Evolutionary conservation across 1,140 invertebrate genomes (phyloP).

Genomic region (Bombus pyrosoma): DNA sequence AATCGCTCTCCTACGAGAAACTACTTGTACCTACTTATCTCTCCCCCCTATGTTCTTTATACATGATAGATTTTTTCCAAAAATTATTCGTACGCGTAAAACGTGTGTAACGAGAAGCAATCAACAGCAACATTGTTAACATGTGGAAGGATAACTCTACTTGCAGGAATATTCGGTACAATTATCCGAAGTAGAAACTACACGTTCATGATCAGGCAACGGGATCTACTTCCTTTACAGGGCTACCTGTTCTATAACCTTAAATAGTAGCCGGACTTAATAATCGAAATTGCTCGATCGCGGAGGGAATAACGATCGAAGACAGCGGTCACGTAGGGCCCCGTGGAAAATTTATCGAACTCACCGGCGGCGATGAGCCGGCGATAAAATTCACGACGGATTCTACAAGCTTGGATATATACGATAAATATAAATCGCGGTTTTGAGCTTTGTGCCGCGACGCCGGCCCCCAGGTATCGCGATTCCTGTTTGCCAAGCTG

Average conservation of each 20-base stretch:
- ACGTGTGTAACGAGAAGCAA: background rate
- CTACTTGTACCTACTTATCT: too few species aligned
- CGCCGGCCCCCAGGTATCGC: constrained; percentile 39
- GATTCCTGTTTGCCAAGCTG: constrained; percentile 57
- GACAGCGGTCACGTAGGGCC: background rate
- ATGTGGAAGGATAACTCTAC: background rate
- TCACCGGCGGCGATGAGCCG: constrained; percentile 4
- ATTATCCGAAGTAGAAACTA: background rate
- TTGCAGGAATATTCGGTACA: background rate
- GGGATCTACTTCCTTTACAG: background rate
- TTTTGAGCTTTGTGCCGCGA: constrained; percentile 46
- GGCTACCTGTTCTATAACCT: background rate
- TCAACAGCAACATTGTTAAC: background rate
- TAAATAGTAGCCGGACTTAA: background rate
- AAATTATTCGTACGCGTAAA: background rate
- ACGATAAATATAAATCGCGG: constrained; percentile 55
- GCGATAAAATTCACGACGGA: constrained; percentile 44
- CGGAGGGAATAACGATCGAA: constrained; percentile 12
- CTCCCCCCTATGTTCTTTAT: background rate
- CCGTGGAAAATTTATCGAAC: constrained; percentile 29
- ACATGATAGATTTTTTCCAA: background rate
- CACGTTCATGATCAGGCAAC: background rate
- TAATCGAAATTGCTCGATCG: constrained; percentile 28
- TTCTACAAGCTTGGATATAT: constrained; percentile 36
- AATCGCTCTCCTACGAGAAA: too few species aligned